Percentiles rank a stretch among this genome's conserved stretches.
Evolutionary conservation across 2,888 invertebrate genomes (phyloP).

Genomic region (Xanthostigma xanthostigma): DNA sequence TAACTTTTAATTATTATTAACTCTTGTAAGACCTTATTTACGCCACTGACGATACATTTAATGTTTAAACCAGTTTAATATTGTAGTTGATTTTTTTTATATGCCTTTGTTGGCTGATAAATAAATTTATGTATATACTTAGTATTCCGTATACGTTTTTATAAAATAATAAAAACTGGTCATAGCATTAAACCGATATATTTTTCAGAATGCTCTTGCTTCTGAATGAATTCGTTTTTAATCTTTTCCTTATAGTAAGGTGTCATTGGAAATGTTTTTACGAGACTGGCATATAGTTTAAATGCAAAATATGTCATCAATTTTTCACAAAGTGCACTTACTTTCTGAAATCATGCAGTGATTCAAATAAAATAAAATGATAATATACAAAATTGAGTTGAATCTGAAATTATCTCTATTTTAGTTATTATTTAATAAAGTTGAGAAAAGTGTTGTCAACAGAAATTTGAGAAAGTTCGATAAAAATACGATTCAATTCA

Average conservation of each 20-base stretch:
- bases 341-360: not conserved
- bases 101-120: not conserved
- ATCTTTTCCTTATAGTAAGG: slow-evolving; percentile 35
- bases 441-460: not conserved
- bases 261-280: slow-evolving; percentile 31
- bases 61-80: not conserved
- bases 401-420: not conserved
- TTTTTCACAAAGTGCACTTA: slow-evolving; percentile 4
- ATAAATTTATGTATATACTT: not conserved
- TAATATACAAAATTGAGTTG: not conserved
- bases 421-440: not conserved
- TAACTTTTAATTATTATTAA: too few relatives aligned
- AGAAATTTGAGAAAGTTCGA: too few relatives aligned
- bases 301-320: not conserved
- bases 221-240: slow-evolving; percentile 15
- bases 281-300: too few relatives aligned
- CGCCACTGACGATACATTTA: too few relatives aligned
- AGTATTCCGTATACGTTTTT: too few relatives aligned
- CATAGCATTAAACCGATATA: not conserved
- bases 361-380: not conserved
- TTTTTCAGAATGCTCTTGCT: slow-evolving; percentile 11
- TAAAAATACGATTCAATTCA: too few relatives aligned
- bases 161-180: not conserved
- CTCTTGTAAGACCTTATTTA: too few relatives aligned
- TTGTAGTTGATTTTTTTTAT: not conserved